Evolutionary conservation across 2,888 invertebrate genomes (phyloP), one percentile per base, ranked within the genome.

Genomic region (Dorcus parallelipipedus): DNA sequence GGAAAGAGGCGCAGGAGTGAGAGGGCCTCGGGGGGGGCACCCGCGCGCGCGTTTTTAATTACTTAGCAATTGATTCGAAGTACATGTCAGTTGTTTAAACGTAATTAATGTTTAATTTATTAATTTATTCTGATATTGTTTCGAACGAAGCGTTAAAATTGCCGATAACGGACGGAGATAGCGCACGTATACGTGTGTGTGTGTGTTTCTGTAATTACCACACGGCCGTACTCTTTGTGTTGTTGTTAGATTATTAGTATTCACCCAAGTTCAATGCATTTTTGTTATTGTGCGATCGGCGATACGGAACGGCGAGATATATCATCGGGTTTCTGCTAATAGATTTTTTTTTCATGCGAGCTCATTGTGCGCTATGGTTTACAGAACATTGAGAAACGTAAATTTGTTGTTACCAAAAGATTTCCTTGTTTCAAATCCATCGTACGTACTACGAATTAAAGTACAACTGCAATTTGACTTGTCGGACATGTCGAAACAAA

Each of bases 71-170:
- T 75, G 77, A 77, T 76, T 75, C 76, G 70, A 71, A 72, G 76
- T 75, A 74, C 74, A 74, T 77, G 76, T 76, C 76, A 77, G 77
- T 76, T 75, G 77, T 75, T 75, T 71, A 71, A 58, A 57, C 65
- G 75, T 77, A 78, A 78, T 78, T 78, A 78, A 78, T 78, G 77
- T 70, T 71, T 78, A 78, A 78, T 78, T 78, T 78, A 78, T 78
- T 78, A 77, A 78, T 78, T 76, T 78, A 78, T 78, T 77, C 78
- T 70, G 75, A 76, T 77, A 77, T 77, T 77, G 76, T 76, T 62
- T 76, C 76, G 76, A 76, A 71, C 76, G 71, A 71, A 75, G 74
- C 75, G 76, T 76, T 75, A 75, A 76, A 76, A 77, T 77, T 73
- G 73, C 74, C 76, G 77, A 78, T 78, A 78, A 78, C 78, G 76